These are phyloP conservation scores for Sandelia bainsii DNA, from an alignment of 2,797 vertebrate species.

Conservation along the genomic window DNA sequence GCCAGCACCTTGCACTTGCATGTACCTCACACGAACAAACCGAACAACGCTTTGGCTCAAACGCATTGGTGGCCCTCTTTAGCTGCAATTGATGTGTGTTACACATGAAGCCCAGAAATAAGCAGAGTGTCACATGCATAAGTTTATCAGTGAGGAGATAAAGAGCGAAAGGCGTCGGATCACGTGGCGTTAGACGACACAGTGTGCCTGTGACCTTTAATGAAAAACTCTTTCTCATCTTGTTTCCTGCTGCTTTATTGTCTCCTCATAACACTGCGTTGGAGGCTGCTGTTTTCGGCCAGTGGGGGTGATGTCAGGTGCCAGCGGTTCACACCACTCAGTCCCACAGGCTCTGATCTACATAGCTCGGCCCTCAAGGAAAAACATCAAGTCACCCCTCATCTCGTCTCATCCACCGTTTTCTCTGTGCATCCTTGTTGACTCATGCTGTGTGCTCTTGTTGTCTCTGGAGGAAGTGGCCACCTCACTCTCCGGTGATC, in stretches of 20 bases:
- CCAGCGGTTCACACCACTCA: conserved; percentile 37
- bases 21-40: neutral
- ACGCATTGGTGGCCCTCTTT: neutral
- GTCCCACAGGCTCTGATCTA: conserved; percentile 69
- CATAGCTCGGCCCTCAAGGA: conserved; percentile 65
- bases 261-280: neutral
- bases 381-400: conserved; percentile 51
- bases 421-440: conserved; percentile 66
- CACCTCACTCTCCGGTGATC: conserved; percentile 20
- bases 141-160: conserved; percentile 6
- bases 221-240: conserved; percentile 25
- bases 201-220: conserved; percentile 47
- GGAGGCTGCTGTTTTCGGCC: conserved; percentile 5
- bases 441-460: conserved; percentile 50
- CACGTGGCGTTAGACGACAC: neutral
- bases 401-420: conserved; percentile 28
- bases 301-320: neutral
- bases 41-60: too few species aligned
- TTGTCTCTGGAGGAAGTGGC: conserved; percentile 37
- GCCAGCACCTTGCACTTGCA: neutral
- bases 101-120: neutral
- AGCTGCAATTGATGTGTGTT: neutral
- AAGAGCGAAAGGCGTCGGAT: neutral
- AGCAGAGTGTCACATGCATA: neutral
- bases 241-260: neutral